These are phyloP conservation scores for Macrostomum cliftonense DNA, from an alignment of 2,888 invertebrate species.

Conservation along the genomic window DNA sequence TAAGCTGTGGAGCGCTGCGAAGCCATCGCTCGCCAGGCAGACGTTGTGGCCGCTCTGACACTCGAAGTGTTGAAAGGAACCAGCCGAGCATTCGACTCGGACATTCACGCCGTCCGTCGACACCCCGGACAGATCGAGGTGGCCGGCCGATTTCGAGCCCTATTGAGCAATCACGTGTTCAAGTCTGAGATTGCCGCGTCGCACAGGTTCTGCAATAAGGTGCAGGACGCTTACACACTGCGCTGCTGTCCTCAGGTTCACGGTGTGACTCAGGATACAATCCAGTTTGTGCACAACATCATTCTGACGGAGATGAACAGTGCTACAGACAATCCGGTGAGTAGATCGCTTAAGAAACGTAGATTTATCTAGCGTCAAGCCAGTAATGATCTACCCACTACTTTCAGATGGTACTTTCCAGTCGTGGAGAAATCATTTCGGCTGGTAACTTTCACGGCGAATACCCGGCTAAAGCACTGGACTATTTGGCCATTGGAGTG, in stretches of 20 bases:
- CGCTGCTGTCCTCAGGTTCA: constrained; percentile 50
- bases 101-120: constrained; percentile 47
- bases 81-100: constrained; percentile 47
- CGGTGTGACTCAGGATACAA: constrained; percentile 49
- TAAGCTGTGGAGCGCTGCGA: constrained; percentile 45
- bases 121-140: constrained; percentile 48
- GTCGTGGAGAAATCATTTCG: constrained; percentile 46
- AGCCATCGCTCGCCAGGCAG: constrained; percentile 46
- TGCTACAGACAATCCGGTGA: constrained; percentile 49
- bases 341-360: background rate
- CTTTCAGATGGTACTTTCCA: constrained; percentile 38
- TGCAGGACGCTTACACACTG: constrained; percentile 51
- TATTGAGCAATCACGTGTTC: constrained; percentile 47
- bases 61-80: constrained; percentile 50
- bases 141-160: constrained; percentile 44
- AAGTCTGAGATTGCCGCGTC: constrained; percentile 48
- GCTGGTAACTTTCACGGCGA: constrained; percentile 54
- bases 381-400: too few species aligned
- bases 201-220: constrained; percentile 47
- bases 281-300: constrained; percentile 46
- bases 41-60: constrained; percentile 48
- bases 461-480: constrained; percentile 49
- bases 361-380: too few species aligned
- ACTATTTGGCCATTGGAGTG: constrained; percentile 49
- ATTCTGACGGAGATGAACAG: constrained; percentile 49